These are phyloP conservation scores for Thereva nobilitata DNA, from an alignment of 2,888 invertebrate species.

Conservation along the genomic window DNA sequence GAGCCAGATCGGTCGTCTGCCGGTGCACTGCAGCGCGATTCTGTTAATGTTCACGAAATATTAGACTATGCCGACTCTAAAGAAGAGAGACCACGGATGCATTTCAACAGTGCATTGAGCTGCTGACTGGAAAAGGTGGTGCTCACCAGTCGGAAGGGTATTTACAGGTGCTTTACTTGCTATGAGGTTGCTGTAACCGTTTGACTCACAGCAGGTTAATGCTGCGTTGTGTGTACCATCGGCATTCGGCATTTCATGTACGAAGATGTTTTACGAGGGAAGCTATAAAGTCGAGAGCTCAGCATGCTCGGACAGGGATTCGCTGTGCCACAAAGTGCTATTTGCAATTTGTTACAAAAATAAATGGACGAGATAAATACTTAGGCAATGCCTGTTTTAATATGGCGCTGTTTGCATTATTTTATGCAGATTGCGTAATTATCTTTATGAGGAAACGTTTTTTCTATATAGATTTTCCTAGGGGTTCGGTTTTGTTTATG, in stretches of 20 bases:
- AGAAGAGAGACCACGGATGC: too few species aligned
- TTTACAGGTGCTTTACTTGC: slow-evolving; percentile 37
- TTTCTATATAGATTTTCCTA: too few species aligned
- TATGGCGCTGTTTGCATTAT: slow-evolving; percentile 22
- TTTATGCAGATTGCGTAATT: slow-evolving; percentile 20
- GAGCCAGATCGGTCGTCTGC: background rate
- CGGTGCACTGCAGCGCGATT: slow-evolving; percentile 17
- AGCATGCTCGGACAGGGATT: slow-evolving; percentile 33
- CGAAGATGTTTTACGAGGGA: slow-evolving; percentile 35
- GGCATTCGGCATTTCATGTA: slow-evolving; percentile 13
- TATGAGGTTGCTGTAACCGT: slow-evolving; percentile 27
- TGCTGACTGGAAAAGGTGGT: background rate
- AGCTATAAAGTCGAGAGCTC: slow-evolving; percentile 19
- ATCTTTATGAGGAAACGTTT: too few species aligned
- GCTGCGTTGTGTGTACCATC: slow-evolving; percentile 12
- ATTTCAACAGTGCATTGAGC: too few species aligned
- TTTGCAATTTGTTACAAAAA: slow-evolving; percentile 36
- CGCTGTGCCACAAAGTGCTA: slow-evolving; percentile 33
- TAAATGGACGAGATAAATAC: slow-evolving; percentile 33
- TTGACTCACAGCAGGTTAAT: slow-evolving; percentile 35
- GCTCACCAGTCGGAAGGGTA: slow-evolving; percentile 24
- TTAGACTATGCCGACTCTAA: too few species aligned
- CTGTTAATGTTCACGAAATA: background rate
- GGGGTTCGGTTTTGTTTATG: too few species aligned
- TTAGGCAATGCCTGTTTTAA: slow-evolving; percentile 9